These are phyloP conservation scores for Yponomeuta malinellus DNA, from an alignment of 2,888 invertebrate genomes.

Conservation along the genomic window DNA sequence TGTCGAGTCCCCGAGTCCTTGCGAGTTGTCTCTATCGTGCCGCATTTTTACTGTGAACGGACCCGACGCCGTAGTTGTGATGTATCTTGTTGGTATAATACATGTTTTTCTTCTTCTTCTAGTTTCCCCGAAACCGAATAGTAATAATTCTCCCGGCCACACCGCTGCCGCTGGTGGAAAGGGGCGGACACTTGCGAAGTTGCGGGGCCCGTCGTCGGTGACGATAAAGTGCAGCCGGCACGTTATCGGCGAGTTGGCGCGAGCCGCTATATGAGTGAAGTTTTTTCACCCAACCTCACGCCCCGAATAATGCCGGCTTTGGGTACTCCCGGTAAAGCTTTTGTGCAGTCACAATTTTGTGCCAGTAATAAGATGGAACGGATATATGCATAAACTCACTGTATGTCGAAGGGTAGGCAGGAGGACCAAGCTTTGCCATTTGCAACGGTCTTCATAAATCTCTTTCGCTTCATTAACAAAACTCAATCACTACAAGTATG, in stretches of 20 bases:
- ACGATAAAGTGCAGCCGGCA: slow-evolving; percentile 58
- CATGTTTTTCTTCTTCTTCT: too few species aligned
- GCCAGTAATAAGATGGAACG: not conserved
- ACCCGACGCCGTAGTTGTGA: too few species aligned
- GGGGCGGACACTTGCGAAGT: slow-evolving; percentile 3
- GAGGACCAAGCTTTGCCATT: too few species aligned
- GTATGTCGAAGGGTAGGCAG: too few species aligned
- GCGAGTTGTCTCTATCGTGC: too few species aligned
- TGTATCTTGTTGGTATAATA: too few species aligned
- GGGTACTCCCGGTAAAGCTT: slow-evolving; percentile 16
- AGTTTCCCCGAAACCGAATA: slow-evolving; percentile 12
- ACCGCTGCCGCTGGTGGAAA: not conserved
- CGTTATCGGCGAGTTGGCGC: slow-evolving; percentile 44
- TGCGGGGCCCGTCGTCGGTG: slow-evolving; percentile 34
- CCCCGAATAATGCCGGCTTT: slow-evolving; percentile 26
- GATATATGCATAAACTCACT: too few species aligned
- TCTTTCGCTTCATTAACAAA: too few species aligned
- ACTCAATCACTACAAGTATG: too few species aligned
- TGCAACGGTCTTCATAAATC: too few species aligned
- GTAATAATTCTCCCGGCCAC: slow-evolving; percentile 7
- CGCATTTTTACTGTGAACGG: too few species aligned
- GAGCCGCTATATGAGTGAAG: slow-evolving; percentile 53
- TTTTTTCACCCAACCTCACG: slow-evolving; percentile 39
- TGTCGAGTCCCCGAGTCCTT: too few species aligned
- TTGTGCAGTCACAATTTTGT: not conserved